phyloP scores from a whole-genome alignment of 1,140 invertebrate genomes.

The Phocides pigmalion region DNA sequence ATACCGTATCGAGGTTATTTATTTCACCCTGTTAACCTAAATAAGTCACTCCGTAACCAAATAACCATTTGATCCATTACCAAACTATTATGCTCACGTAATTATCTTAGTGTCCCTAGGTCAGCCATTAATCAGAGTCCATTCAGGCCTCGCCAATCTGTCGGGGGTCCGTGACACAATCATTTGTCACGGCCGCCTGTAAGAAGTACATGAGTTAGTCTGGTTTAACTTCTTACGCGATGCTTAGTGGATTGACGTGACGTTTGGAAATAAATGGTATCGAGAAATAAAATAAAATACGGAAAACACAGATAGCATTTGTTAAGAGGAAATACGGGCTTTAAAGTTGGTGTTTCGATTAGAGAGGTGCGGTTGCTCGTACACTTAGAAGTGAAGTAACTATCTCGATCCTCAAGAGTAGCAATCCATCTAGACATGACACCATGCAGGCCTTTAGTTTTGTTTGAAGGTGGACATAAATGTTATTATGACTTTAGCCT shows the following conservation, averaged over 20 bases:
- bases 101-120: conserved; percentile 30
- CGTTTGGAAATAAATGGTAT: background rate
- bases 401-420: too few relatives aligned
- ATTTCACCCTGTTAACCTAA: background rate
- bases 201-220: conserved; percentile 12
- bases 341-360: too few relatives aligned
- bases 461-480: too few relatives aligned
- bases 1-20: too few relatives aligned
- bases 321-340: too few relatives aligned
- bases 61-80: conserved; percentile 9
- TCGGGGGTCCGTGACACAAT: conserved; percentile 16
- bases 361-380: too few relatives aligned
- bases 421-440: too few relatives aligned
- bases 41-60: background rate
- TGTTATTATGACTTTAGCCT: too few relatives aligned
- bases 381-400: too few relatives aligned
- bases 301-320: background rate
- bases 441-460: too few relatives aligned
- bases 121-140: conserved; percentile 28
- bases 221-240: conserved; percentile 6
- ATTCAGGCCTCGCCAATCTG: conserved; percentile 26
- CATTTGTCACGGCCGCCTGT: conserved; percentile 10
- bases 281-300: background rate
- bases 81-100: conserved; percentile 21
- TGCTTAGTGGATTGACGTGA: background rate